Evolutionary conservation across 2,797 vertebrate species (phyloP), one percentile per base, ranked within the genome.

Genomic region (Alexandromys oeconomus): DNA sequence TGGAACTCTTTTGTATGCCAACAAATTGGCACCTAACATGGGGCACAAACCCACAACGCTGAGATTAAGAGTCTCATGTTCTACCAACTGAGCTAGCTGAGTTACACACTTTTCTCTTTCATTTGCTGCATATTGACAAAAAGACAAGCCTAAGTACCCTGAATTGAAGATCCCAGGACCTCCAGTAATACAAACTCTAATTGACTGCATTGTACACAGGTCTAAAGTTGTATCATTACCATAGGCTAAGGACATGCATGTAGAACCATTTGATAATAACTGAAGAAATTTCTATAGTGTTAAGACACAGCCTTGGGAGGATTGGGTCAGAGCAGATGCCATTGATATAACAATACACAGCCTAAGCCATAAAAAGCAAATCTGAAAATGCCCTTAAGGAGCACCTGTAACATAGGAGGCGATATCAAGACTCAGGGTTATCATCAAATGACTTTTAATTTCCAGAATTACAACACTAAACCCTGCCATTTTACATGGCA

Each of bases 381-480:
- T 74, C 59, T 78, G 54, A 90, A 86, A 86, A 89, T 43, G 13
- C 9, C 57, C 51, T 57, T 91, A 90, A 81, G 87, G 23, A 86
- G 12, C 17, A 76, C 80, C 69, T n/a, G 3, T 86, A 51, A 67
- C 31, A 31, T 81, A 69, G 9, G 81, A 92, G 19, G 43, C 61
- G 23, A 67, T 48, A 78, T 0, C 63, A 27, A 94, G 31, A 25
- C 37, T 85, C 69, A 12, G 5, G 48, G 19, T 48, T 73, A 88
- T 31, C 91, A 89, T 23, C 37, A 12, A 85, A 92, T 43, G 29
- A 65, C 86, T 61, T 95, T 94, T 63, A 15, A 67, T 79, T 91
- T 94, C 40, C n/a, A 86, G 23, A 29, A 82, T 9, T 63, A 37
- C 67, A 79, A 37, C 23, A 43, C 12, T 69, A 61, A 14, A 4